phyloP scores from a whole-genome alignment of 2,797 vertebrate genomes.

The Acestrorhynchus altus region DNA sequence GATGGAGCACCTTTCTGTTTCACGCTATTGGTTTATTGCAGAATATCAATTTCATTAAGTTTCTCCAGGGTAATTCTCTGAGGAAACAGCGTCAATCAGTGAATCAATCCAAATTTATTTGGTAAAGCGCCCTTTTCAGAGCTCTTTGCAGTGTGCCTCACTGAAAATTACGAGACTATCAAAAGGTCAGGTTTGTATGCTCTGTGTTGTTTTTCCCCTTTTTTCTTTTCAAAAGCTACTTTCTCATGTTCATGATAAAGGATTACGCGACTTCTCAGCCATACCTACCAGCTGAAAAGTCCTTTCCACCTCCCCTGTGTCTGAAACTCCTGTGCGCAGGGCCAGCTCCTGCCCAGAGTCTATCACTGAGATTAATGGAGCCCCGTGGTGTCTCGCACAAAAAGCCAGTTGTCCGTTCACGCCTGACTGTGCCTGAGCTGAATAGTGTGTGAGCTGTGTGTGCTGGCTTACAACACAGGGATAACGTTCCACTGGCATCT shows the following conservation, averaged over 20 bases:
- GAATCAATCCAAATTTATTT: slow-evolving; percentile 59
- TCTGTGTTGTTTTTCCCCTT: slow-evolving; percentile 52
- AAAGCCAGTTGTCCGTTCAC: slow-evolving; percentile 69
- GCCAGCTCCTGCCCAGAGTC: slow-evolving; percentile 62
- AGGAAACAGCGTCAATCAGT: slow-evolving; percentile 58
- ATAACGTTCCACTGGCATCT: slow-evolving; percentile 69
- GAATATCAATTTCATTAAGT: slow-evolving; percentile 60
- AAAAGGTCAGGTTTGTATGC: slow-evolving; percentile 67
- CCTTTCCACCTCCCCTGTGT: slow-evolving; percentile 56
- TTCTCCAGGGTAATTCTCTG: slow-evolving; percentile 54
- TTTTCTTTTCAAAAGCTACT: slow-evolving; percentile 62
- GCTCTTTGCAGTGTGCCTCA: slow-evolving; percentile 45
- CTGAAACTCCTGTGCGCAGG: slow-evolving; percentile 53
- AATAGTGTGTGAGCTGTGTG: slow-evolving; percentile 66
- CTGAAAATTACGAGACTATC: slow-evolving; percentile 58
- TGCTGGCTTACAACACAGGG: slow-evolving; percentile 66
- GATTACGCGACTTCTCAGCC: slow-evolving; percentile 62
- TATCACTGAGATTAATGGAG: slow-evolving; percentile 70
- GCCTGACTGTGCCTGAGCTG: slow-evolving; percentile 64
- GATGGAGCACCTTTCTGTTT: slow-evolving; percentile 50
- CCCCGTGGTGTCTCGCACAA: slow-evolving; percentile 67
- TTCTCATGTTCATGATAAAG: slow-evolving; percentile 65
- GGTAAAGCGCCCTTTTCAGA: slow-evolving; percentile 55
- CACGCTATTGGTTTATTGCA: slow-evolving; percentile 59
- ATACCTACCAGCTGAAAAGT: slow-evolving; percentile 61